Conservation (phyloP, 2,113 vertebrate species). For the Ctenodactylus gundi region DNA sequence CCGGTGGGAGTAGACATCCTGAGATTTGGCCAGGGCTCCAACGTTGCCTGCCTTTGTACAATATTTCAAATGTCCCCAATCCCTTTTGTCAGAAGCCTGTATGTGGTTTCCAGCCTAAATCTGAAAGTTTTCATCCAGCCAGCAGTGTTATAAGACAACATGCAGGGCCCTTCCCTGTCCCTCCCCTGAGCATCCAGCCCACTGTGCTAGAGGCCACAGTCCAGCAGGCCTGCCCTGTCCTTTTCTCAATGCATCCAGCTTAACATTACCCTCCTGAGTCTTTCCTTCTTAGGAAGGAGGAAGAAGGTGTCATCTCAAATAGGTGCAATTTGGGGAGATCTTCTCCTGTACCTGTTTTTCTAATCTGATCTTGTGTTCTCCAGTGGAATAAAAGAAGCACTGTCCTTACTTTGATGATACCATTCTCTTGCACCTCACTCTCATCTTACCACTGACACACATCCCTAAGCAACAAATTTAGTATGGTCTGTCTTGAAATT, state of each 20-base stretch:
- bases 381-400: not conserved
- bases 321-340: not conserved
- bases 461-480: not conserved
- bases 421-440: not conserved
- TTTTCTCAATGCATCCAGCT: rapidly evolving
- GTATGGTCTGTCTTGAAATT: constrained; percentile 4
- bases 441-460: not conserved
- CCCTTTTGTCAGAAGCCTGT: not conserved
- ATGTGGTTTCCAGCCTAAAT: not conserved
- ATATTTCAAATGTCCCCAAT: not conserved
- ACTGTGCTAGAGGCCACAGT: too few species aligned
- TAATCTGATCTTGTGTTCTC: not conserved
- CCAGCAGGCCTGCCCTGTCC: not conserved
- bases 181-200: too few species aligned
- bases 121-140: not conserved
- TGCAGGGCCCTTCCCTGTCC: too few species aligned
- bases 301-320: not conserved
- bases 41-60: not conserved
- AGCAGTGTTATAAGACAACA: not conserved
- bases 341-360: not conserved
- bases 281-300: not conserved
- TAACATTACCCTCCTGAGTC: not conserved
- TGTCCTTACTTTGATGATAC: not conserved
- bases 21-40: not conserved
- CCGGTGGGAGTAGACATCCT: not conserved